Conservation (phyloP, 2,888 invertebrate species). For the Orchestes rusci region DNA sequence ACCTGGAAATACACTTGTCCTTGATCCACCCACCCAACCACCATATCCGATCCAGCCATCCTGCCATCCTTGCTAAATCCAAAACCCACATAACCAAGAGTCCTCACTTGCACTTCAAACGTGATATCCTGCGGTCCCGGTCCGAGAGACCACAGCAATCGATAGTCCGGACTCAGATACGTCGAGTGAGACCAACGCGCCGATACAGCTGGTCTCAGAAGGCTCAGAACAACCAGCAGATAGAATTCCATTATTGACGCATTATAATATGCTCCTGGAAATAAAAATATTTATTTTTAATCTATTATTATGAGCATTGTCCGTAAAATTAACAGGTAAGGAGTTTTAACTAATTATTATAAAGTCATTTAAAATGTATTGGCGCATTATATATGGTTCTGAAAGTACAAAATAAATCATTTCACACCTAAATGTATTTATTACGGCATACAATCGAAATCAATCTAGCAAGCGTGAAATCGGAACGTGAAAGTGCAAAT, state of each 20-base stretch:
- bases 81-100: constrained; percentile 79
- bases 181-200: constrained; percentile 46
- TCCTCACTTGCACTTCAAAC: constrained; percentile 76
- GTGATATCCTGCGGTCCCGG: constrained; percentile 67
- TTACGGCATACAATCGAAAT: too few species aligned
- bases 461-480: too few species aligned
- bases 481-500: too few species aligned
- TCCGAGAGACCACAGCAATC: constrained; percentile 65
- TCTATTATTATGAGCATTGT: too few species aligned
- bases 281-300: too few species aligned
- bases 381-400: too few species aligned
- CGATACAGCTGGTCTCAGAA: constrained; percentile 31
- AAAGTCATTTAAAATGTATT: too few species aligned
- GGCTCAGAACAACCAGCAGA: constrained; percentile 14
- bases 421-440: too few species aligned
- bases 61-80: constrained; percentile 77
- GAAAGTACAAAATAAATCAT: too few species aligned
- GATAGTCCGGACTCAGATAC: constrained; percentile 49
- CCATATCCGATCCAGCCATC: constrained; percentile 78
- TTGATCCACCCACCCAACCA: constrained; percentile 84
- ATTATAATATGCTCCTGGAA: too few species aligned
- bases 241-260: constrained; percentile 14
- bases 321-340: too few species aligned
- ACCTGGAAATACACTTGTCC: constrained; percentile 75
- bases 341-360: too few species aligned